Base-by-base conservation (phyloP, 2,888 invertebrate species). In the Cephus sareptanus region DNA sequence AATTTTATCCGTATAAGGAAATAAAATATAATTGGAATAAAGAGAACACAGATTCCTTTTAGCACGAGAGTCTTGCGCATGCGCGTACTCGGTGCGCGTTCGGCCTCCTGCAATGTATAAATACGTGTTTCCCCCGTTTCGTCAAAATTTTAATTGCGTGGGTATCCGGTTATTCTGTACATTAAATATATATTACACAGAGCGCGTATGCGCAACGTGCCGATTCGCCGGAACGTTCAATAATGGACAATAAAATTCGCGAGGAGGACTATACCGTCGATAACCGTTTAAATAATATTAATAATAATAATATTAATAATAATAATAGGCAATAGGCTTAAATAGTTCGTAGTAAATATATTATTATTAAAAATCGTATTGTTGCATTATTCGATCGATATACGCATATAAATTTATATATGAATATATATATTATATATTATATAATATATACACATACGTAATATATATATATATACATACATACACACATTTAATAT, bases 311-410 rank as follows among this genome's bases (percentile, higher is more conserved):
- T 76, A 34, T 30, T 75, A 78, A 78, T 75, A 37, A 75, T 78
- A 70, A 78, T 78, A 78, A 75, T 76, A 76, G 74, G 76, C 69
- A 73, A 79, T 76, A 76, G 76, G 79, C 79, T 79, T 76, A 76
- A 76, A 76, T 30, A 33, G 70, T 76, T 83, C 80, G 71, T 82
- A 78, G 79, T 80, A 83, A 83, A 83, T 83, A 81, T 82, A 82
- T 81, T 81, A 81, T 79, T 82, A 82, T 84, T 83, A 81, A 83
- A 82, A 84, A 84, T 83, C 83, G 84, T 83, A 83, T 78, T 77
- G 76, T 77, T 79, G 71, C 79, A 75, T 77, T 75, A 74, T 70
- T 76, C 71, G 30, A 56, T 80, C 81, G 79, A 74, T 75, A 79
- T 77, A 79, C 75, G 76, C 69, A 73, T 77, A 74, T 74, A 69